Conservation (phyloP, 2,113 vertebrate genomes). For the Melanocharis versteri region DNA sequence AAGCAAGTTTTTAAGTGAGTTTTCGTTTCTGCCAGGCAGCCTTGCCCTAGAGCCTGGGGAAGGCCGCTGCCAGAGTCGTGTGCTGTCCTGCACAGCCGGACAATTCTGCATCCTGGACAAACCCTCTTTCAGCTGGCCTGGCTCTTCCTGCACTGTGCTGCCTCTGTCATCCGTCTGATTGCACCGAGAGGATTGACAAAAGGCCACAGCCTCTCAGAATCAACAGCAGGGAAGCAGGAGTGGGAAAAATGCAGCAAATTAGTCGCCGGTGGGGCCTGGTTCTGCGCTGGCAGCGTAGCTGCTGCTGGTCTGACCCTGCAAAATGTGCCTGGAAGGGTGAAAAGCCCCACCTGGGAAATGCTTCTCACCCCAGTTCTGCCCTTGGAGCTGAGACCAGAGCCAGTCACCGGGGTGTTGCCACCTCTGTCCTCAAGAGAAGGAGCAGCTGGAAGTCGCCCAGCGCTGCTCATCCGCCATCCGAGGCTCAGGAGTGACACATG, state of each 20-base stretch:
- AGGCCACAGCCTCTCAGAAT: background rate
- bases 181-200: background rate
- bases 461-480: accelerated
- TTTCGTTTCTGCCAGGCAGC: background rate
- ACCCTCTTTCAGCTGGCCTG: background rate
- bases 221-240: background rate
- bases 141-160: background rate
- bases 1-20: background rate
- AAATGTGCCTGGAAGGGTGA: background rate
- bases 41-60: background rate
- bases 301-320: background rate
- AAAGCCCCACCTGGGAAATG: background rate
- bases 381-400: background rate
- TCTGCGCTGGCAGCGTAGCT: background rate
- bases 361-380: background rate
- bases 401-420: background rate
- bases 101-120: background rate
- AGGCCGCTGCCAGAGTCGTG: background rate
- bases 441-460: background rate
- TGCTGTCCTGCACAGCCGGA: background rate
- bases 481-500: background rate
- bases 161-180: background rate
- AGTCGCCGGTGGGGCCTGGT: background rate
- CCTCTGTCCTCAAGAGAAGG: background rate
- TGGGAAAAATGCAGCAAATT: background rate